A percentile compares a stretch with the other conserved stretches of the same genome.
phyloP scores from a whole-genome alignment of 2,797 vertebrate genomes.

The Pitangus sulphuratus region DNA sequence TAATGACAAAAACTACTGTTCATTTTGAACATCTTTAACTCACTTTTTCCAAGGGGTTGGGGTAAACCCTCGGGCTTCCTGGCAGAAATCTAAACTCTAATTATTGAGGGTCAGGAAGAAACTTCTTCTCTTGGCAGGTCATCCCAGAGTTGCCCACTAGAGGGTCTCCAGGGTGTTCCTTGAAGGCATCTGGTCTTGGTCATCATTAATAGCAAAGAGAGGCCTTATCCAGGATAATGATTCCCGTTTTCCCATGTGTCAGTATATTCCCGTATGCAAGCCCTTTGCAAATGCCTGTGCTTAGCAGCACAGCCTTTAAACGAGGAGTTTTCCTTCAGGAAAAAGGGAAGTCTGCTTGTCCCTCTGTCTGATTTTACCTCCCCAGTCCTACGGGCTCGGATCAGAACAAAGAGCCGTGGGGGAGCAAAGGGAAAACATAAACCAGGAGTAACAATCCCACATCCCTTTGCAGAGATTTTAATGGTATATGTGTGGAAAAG shows the following conservation, averaged over 20 bases:
- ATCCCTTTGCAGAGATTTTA: conserved; percentile 62
- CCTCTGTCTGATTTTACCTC: neutral
- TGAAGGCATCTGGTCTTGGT: conserved; percentile 38
- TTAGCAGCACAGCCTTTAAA: neutral
- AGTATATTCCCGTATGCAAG: neutral
- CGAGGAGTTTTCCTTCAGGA: neutral
- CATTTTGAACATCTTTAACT: neutral
- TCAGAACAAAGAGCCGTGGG: conserved; percentile 55
- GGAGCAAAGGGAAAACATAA: conserved; percentile 13
- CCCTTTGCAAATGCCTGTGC: neutral
- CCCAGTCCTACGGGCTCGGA: neutral
- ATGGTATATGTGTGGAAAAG: conserved; percentile 73
- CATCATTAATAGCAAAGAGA: conserved; percentile 47
- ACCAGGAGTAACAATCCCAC: conserved; percentile 10
- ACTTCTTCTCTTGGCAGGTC: conserved; percentile 37
- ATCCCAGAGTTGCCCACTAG: conserved; percentile 66
- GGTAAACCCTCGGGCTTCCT: conserved; percentile 14
- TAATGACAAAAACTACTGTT: conserved; percentile 13
- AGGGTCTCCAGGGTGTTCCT: conserved; percentile 64
- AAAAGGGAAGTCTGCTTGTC: neutral
- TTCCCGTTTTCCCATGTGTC: neutral
- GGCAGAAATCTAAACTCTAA: conserved; percentile 30
- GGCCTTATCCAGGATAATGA: conserved; percentile 32
- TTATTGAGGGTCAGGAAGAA: conserved; percentile 51
- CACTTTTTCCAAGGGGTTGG: neutral